Conservation (phyloP, 1,140 invertebrate species). For the Drosophila burlai region DNA sequence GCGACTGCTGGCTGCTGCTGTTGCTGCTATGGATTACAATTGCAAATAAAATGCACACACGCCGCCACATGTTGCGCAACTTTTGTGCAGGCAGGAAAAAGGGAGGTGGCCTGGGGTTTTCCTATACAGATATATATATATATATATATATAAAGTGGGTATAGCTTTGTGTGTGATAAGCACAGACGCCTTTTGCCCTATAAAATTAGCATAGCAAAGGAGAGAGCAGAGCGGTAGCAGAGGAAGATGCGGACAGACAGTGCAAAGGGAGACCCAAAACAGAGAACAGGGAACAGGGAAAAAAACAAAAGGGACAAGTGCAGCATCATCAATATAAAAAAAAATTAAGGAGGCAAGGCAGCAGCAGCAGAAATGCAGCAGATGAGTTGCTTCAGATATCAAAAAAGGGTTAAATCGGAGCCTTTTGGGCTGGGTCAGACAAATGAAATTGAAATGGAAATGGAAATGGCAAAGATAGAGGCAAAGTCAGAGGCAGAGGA, state of each 20-base stretch:
- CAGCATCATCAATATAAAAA: slow-evolving; percentile 30
- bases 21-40: slow-evolving; percentile 66
- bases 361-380: slow-evolving; percentile 19
- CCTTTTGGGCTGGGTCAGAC: slow-evolving; percentile 13
- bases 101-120: slow-evolving; percentile 6
- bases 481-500: not conserved
- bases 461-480: not conserved
- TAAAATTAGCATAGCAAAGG: slow-evolving; percentile 62
- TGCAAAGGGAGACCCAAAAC: slow-evolving; percentile 28
- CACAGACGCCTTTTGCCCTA: slow-evolving; percentile 57
- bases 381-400: slow-evolving; percentile 27
- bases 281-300: slow-evolving; percentile 6
- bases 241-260: slow-evolving; percentile 37
- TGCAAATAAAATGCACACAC: slow-evolving; percentile 75
- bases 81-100: slow-evolving; percentile 45
- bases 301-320: slow-evolving; percentile 42
- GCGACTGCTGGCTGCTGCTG: not conserved
- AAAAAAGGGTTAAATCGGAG: slow-evolving; percentile 26
- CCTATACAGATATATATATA: slow-evolving; percentile 17
- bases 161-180: slow-evolving; percentile 24
- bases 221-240: not conserved
- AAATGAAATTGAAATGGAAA: slow-evolving; percentile 30
- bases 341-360: not conserved
- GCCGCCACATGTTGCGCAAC: slow-evolving; percentile 69
- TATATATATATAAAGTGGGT: not conserved